A percentile compares a stretch with the other conserved stretches of the same genome.
phyloP scores from a whole-genome alignment of 2,888 invertebrate species.

The Helicoverpa assulta region DNA sequence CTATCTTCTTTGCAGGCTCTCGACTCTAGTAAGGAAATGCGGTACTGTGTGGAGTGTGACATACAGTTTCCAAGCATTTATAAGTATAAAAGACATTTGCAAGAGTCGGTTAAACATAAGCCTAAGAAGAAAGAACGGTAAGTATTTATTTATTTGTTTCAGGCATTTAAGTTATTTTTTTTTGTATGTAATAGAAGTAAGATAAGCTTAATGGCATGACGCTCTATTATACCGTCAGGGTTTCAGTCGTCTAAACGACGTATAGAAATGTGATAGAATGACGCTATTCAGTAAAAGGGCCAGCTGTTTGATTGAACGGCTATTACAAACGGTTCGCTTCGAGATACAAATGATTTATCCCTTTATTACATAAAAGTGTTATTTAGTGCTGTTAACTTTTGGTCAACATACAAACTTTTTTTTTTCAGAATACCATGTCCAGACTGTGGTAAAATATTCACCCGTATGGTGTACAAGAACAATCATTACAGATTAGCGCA shows the following conservation, averaged over 20 bases:
- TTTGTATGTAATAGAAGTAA: too few species aligned
- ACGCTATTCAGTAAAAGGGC: too few species aligned
- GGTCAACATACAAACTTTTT: neutral
- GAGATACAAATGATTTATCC: too few species aligned
- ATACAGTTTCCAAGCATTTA: constrained; percentile 70
- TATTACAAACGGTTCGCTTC: too few species aligned
- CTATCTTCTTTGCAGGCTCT: neutral
- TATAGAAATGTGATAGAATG: too few species aligned
- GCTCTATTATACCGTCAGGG: too few species aligned
- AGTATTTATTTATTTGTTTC: constrained; percentile 17
- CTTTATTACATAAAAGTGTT: too few species aligned
- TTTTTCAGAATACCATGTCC: constrained; percentile 76
- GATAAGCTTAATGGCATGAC: too few species aligned
- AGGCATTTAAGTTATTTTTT: too few species aligned
- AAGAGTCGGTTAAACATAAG: constrained; percentile 70
- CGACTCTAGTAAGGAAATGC: constrained; percentile 62
- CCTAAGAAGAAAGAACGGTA: constrained; percentile 66
- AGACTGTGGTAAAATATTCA: constrained; percentile 78
- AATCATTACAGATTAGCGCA: constrained; percentile 78
- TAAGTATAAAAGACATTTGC: constrained; percentile 74
- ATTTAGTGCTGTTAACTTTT: too few species aligned
- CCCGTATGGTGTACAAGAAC: constrained; percentile 73
- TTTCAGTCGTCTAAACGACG: too few species aligned
- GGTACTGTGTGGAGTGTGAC: constrained; percentile 82
- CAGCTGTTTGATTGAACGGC: too few species aligned